A percentile compares a stretch with the other conserved stretches of the same genome.
Evolutionary conservation across 2,797 vertebrate species (phyloP).

Genomic region (Jordanella pulchra): DNA sequence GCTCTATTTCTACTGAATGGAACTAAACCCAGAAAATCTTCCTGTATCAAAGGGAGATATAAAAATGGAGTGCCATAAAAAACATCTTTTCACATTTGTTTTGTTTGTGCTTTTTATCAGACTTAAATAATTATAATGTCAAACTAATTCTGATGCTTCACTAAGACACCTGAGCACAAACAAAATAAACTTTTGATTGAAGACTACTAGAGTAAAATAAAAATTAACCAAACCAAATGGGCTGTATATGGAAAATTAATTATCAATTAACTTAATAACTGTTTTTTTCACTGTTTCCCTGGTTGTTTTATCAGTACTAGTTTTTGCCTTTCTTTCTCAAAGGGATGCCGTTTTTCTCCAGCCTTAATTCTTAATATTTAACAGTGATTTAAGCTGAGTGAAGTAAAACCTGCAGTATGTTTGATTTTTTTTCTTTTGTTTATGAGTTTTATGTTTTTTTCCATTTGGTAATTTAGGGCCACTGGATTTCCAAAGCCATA

Average conservation of each 20-base stretch:
- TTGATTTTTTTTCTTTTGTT: too few relatives aligned
- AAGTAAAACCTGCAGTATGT: too few relatives aligned
- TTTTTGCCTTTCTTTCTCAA: too few relatives aligned
- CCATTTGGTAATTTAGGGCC: not conserved
- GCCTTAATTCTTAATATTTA: too few relatives aligned
- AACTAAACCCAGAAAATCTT: not conserved
- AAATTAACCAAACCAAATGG: not conserved
- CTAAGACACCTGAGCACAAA: not conserved
- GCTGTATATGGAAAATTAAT: not conserved
- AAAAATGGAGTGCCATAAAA: not conserved
- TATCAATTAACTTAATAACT: too few relatives aligned
- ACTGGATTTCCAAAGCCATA: not conserved
- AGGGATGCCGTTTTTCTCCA: too few relatives aligned
- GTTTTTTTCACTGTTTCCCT: too few relatives aligned
- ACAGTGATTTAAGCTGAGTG: too few relatives aligned
- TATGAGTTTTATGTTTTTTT: too few relatives aligned
- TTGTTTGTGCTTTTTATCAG: not conserved
- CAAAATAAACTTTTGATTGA: not conserved
- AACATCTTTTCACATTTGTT: not conserved
- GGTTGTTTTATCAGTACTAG: too few relatives aligned
- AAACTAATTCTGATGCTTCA: not conserved
- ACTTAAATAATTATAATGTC: not conserved
- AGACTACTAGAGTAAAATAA: not conserved
- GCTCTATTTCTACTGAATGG: conserved; percentile 25
- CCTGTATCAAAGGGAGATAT: conserved; percentile 4